Evolutionary conservation across 2,888 invertebrate genomes (phyloP).

Genomic region (Idaea dimidiata): DNA sequence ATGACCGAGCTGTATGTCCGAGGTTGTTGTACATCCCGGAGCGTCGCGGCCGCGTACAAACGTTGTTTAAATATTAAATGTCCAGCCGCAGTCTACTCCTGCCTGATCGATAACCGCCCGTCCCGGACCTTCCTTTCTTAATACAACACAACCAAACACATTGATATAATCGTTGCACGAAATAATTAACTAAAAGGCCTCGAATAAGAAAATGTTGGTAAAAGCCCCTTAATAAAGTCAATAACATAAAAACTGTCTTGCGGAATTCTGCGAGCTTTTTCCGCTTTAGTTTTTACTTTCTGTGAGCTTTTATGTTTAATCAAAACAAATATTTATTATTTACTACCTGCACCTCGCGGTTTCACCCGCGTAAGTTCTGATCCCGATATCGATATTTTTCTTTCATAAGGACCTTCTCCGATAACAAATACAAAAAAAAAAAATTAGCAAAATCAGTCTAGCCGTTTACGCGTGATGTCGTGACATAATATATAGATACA

Average conservation of each 20-base stretch:
- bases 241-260: neutral
- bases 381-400: too few relatives aligned
- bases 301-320: neutral
- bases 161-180: neutral
- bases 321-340: neutral
- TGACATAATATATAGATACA: too few relatives aligned
- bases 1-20: too few relatives aligned
- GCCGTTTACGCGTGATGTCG: too few relatives aligned
- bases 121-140: neutral
- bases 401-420: too few relatives aligned
- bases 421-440: too few relatives aligned
- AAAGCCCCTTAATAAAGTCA: neutral
- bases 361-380: too few relatives aligned
- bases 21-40: slow-evolving; percentile 1
- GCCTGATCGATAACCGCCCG: slow-evolving; percentile 21
- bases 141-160: neutral
- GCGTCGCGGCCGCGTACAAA: neutral
- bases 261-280: neutral
- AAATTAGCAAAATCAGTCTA: too few relatives aligned
- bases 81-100: slow-evolving; percentile 14
- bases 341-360: too few relatives aligned
- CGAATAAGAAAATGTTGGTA: neutral
- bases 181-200: neutral
- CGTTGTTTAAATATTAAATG: slow-evolving; percentile 26
- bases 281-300: neutral